Conservation (phyloP, 2,113 vertebrate species). For the Protomyctophum bolini region DNA sequence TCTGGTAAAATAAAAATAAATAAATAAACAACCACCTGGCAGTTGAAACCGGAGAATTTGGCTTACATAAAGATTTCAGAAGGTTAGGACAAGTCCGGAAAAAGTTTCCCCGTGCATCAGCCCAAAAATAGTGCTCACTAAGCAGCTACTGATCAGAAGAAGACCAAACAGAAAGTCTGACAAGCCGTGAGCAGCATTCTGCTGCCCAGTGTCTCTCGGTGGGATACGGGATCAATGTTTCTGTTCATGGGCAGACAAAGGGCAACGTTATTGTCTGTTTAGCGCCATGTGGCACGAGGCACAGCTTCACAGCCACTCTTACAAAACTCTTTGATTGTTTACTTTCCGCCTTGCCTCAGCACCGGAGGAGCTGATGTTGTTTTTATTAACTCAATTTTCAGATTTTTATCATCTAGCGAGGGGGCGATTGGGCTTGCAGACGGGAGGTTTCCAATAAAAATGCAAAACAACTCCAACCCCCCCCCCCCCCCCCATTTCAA, state of each 20-base stretch:
- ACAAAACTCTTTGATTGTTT: slow-evolving; percentile 16
- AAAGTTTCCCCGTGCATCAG: slow-evolving; percentile 14
- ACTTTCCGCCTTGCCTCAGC: not conserved
- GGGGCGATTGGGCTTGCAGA: not conserved
- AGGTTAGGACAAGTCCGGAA: slow-evolving; percentile 23
- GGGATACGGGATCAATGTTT: slow-evolving; percentile 45
- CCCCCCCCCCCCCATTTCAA: too few species aligned
- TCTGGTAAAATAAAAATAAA: slow-evolving; percentile 13
- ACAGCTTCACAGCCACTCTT: slow-evolving; percentile 3
- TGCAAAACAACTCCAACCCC: not conserved
- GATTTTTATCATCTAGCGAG: too few species aligned
- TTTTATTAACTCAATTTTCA: too few species aligned
- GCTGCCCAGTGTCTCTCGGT: slow-evolving; percentile 22
- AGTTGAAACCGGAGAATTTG: not conserved
- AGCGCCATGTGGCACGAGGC: not conserved
- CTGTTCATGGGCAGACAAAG: slow-evolving; percentile 52
- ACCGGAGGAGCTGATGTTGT: too few species aligned
- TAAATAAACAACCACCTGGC: too few species aligned
- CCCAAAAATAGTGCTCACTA: slow-evolving; percentile 10
- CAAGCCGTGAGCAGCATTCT: not conserved
- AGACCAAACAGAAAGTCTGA: slow-evolving; percentile 11
- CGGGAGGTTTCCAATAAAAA: not conserved
- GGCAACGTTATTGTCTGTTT: slow-evolving; percentile 19
- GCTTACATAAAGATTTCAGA: not conserved
- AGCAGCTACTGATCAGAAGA: slow-evolving; percentile 41